Base-by-base conservation (phyloP, 2,113 vertebrate genomes). In the Cyphomyrus plagiostoma region DNA sequence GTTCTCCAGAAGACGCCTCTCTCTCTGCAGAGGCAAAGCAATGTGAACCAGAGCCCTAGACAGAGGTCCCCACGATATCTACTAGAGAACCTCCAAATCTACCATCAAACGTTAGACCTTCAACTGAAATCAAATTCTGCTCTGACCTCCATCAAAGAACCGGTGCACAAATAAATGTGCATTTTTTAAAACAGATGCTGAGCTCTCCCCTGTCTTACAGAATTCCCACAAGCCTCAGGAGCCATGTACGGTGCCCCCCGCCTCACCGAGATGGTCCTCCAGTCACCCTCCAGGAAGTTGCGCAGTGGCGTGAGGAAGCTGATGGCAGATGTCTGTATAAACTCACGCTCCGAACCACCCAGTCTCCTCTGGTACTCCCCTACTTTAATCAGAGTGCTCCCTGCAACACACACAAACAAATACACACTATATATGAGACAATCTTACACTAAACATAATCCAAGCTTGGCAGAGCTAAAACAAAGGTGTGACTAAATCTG, bases 271-370 rank as follows among this genome's bases (percentile, higher is more conserved):
- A 99, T 99, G 0, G 97, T 99, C 93, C 96, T 95, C 98, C 98
- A 99, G n/a, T 99, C 98, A 58, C 98, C 98, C 80, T 99, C 98
- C 93, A 99, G 94, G 94, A 99, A 99, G 95, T 99, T 99, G 83
- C 98, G 97, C 88, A 99, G 95, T 0, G 98, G 98, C 0, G 96
- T 97, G 89, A 99, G 97, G 94, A 99, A 99, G 92, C 94, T 97
- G 92, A 96, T 89, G 11, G 97, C 97, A 0, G 98, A 96, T 0
- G 95, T 96, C 77, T 97, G 98, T 91, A 99, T 97, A 91, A 99
- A 97, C 83, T 99, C 98, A 1, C 98, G 93, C 87, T 99, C 98
- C 0, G 97, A 97, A 0, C 95, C 95, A 0, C 98, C 98, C 26
- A 99, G 93, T 86, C 93, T 96, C 91, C 95, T 97, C 91, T 99